Base-by-base conservation (phyloP, 2,888 invertebrate genomes). In the Melieria picta region DNA sequence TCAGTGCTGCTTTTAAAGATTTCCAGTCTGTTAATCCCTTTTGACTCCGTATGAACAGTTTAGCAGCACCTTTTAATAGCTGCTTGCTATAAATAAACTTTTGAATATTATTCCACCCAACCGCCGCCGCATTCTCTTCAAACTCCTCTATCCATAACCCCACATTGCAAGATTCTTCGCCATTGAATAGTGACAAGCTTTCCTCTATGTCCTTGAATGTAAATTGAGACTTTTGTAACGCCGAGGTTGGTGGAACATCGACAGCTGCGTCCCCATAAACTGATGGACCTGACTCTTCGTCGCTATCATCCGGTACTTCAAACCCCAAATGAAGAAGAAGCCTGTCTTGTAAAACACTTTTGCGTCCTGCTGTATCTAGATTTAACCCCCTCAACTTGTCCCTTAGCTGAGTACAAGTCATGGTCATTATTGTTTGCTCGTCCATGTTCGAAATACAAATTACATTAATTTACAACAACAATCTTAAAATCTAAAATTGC, bases 51-150 rank as follows among this genome's bases (percentile, higher is more conserved):
- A 72, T 64, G 57, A 72, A 74, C 5, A 66, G 9, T 55, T 61
- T 69, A 13, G 74, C 74, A 5, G 74, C 69, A 5, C 72, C 74
- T 16, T 16, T 50, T 52, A 74, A 43, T 6, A 72, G 16, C 42
- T 74, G 68, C n/a, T 74, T 69, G 5, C 60, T 64, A 47, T 74
- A 72, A 7, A 72, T 67, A 9, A 43, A 69, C 56, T 56, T 56
- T 57, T 74, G 71, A 4, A 71, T n/a, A 7, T 48, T 11, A 5
- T 65, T 64, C 72, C 71, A 72, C 45, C 61, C 50, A 5, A 74
- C 66, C 4, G 67, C 70, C 3, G 16, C 45, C n/a, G 63, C 71
- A 68, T 66, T 72, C 7, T 63, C 65, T 42, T 74, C 72, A 16
- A 72, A 70, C 6, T 74, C 63, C 5, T 2, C 13, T 13, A 65